phyloP scores from a whole-genome alignment of 2,797 vertebrate species.

The Schizopygopsis pylzovi region DNA sequence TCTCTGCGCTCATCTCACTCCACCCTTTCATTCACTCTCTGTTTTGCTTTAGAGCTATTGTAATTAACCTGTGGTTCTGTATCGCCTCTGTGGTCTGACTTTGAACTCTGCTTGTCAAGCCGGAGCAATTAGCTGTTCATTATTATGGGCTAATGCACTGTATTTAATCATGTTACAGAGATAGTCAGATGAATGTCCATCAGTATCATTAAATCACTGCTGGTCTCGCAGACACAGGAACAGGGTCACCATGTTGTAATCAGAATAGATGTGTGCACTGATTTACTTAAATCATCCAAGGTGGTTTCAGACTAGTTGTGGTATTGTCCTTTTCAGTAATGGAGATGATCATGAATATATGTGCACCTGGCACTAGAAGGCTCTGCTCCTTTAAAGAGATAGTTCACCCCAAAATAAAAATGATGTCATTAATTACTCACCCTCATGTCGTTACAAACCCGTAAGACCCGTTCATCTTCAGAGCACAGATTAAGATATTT shows the following conservation, averaged over 20 bases:
- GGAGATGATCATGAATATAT: neutral
- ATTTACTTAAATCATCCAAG: neutral
- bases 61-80: neutral
- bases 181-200: neutral
- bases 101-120: neutral
- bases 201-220: neutral
- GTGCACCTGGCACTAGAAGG: neutral
- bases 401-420: too few relatives aligned
- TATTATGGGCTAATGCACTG: conserved; percentile 4
- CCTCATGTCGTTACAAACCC: too few relatives aligned
- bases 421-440: too few relatives aligned
- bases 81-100: neutral
- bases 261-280: neutral
- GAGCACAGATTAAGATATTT: too few relatives aligned
- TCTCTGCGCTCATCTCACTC: neutral
- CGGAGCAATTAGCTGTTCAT: neutral
- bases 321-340: neutral
- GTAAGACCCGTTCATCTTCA: too few relatives aligned
- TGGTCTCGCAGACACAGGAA: neutral
- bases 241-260: neutral
- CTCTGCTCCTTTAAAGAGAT: neutral
- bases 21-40: neutral
- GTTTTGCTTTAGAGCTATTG: neutral
- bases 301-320: neutral
- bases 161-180: conserved; percentile 12